Evolutionary conservation across 1,140 invertebrate species (phyloP).

Genomic region (Tigriopus japonicus): DNA sequence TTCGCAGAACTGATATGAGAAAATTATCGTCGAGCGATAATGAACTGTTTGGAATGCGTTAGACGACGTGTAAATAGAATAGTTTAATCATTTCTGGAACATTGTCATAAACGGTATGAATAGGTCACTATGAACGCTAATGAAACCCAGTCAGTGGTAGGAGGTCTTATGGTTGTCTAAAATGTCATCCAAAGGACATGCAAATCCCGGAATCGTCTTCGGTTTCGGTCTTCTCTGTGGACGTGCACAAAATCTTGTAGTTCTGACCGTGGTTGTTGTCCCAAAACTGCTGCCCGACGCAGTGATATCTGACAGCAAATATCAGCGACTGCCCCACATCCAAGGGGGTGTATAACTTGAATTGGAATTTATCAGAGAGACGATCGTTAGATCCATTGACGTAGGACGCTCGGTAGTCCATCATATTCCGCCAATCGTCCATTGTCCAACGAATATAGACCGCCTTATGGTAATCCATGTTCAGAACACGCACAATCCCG

Average conservation of each 20-base stretch:
- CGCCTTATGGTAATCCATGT: constrained; percentile 75
- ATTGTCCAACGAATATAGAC: constrained; percentile 67
- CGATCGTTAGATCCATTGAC: constrained; percentile 74
- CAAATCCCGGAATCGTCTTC: no score
- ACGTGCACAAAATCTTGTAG: constrained; percentile 28
- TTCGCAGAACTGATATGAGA: no score
- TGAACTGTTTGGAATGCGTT: no score
- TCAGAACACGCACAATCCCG: constrained; percentile 66
- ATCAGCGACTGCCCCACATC: constrained; percentile 24
- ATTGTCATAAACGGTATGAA: no score
- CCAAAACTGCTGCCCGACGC: constrained; percentile 56
- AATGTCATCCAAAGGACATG: no score
- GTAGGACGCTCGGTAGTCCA: constrained; percentile 50
- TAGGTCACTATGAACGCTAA: no score
- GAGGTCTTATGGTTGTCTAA: no score
- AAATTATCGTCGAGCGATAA: no score
- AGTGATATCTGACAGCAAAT: constrained; percentile 71
- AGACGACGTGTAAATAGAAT: no score
- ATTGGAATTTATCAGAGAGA: constrained; percentile 62
- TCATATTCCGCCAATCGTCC: constrained; percentile 62
- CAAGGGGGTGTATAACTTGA: constrained; percentile 39
- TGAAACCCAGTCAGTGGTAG: no score
- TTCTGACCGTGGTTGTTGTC: constrained; percentile 66
- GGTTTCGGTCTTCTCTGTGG: no score
- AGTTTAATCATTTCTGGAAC: no score